phyloP scores from a whole-genome alignment of 2,888 invertebrate species.

The Acanthosepion pharaonis region DNA sequence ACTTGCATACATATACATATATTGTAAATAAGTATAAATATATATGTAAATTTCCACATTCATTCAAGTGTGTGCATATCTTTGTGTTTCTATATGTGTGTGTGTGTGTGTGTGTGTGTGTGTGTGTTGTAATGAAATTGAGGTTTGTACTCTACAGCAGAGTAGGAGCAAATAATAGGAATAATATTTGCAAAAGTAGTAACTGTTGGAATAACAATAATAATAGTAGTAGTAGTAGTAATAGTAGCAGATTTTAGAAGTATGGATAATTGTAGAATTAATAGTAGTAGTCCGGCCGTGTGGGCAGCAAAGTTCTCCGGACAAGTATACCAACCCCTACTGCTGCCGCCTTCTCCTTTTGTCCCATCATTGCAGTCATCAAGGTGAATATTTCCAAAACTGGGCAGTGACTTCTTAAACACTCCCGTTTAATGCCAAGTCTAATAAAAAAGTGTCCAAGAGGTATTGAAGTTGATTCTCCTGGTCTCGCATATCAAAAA shows the following conservation, averaged over 20 bases:
- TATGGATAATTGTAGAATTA: not conserved
- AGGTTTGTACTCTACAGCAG: not conserved
- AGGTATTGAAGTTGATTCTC: not conserved
- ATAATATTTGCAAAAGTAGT: conserved; percentile 13
- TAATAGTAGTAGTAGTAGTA: conserved; percentile 35
- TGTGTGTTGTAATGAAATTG: not conserved
- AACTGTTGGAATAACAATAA: conserved; percentile 37
- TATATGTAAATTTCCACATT: conserved; percentile 33
- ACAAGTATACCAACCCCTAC: conserved; percentile 37
- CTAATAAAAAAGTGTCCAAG: not conserved
- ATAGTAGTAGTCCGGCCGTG: conserved; percentile 24
- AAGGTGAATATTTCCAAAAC: conserved; percentile 6
- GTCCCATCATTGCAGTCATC: not conserved
- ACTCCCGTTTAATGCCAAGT: conserved; percentile 21
- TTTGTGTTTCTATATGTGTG: not conserved
- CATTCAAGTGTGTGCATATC: not conserved
- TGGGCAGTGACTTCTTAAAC: conserved; percentile 10
- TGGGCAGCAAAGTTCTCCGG: conserved; percentile 34
- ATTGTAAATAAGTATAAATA: conserved; percentile 38
- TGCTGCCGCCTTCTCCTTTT: not conserved
- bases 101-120: not conserved
- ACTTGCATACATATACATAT: conserved; percentile 34
- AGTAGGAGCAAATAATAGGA: not conserved
- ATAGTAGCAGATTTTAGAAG: conserved; percentile 24
- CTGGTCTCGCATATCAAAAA: not conserved